These are phyloP conservation scores for Limosa lapponica DNA, from an alignment of 2,797 vertebrate species.

Conservation along the genomic window DNA sequence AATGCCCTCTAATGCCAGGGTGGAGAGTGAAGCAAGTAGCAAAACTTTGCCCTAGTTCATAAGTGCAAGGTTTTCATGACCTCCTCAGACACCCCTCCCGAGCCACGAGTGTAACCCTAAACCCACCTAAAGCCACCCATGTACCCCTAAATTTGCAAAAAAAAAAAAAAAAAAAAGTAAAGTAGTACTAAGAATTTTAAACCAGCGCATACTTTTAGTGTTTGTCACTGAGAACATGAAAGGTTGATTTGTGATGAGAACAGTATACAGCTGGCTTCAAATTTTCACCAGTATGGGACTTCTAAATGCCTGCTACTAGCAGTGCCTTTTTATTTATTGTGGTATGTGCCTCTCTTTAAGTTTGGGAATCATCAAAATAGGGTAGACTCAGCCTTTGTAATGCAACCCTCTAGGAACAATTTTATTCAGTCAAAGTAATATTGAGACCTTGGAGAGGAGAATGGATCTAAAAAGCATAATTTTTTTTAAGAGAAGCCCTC, in stretches of 20 bases:
- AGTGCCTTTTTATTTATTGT: slow-evolving; percentile 54
- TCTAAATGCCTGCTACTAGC: slow-evolving; percentile 54
- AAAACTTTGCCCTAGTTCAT: background rate
- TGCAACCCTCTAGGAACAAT: slow-evolving; percentile 66
- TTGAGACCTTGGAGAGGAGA: slow-evolving; percentile 60
- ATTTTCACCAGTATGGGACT: slow-evolving; percentile 50
- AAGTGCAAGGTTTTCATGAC: background rate
- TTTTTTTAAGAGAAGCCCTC: slow-evolving; percentile 62
- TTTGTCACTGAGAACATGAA: slow-evolving; percentile 20
- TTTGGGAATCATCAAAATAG: slow-evolving; percentile 68
- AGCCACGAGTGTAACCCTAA: background rate
- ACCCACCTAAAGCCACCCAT: background rate
- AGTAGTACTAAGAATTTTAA: background rate
- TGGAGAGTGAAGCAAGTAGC: background rate
- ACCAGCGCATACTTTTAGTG: background rate
- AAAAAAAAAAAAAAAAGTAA: too few relatives aligned
- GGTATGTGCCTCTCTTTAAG: slow-evolving; percentile 40
- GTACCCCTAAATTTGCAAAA: background rate
- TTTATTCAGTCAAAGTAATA: slow-evolving; percentile 64
- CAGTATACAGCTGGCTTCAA: background rate
- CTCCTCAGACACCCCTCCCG: background rate
- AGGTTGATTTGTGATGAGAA: slow-evolving; percentile 47
- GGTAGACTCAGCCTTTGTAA: slow-evolving; percentile 62
- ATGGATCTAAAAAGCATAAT: slow-evolving; percentile 49
- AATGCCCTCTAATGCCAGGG: background rate